Base-by-base conservation (phyloP, 2,888 invertebrate genomes). In the Chymomyza fuscimana region DNA sequence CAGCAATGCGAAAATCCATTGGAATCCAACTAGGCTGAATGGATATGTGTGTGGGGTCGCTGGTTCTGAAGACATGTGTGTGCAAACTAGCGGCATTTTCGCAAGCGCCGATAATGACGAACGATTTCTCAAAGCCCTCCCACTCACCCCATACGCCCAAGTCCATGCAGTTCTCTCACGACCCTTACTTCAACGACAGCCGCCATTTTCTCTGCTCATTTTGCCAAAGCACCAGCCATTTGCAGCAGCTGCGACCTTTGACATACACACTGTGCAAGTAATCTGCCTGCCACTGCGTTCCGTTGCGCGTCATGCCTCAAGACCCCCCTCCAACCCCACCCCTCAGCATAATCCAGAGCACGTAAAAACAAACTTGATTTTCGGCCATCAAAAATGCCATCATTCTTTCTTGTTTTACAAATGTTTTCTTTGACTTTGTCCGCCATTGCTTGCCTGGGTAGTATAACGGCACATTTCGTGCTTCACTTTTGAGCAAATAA, bases 311-410 rank as follows among this genome's bases (percentile, higher is more conserved):
- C 16, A 64, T 54, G 12, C 32, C 32, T 32, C 9, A 32, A 32
- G 32, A 7, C 9, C n/a, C 54, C 25, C 54, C 36, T n/a, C 58
- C 15, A 19, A 19, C 63, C 6, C 19, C 9, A 50, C 40, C 16
- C 16, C 12, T 46, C 19, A 36, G 29, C 59, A 16, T 15, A 36
- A n/a, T 50, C 19, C 9, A 56, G 16, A 74, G 75, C 87, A 83
- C 86, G 85, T 85, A 86, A 88, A 87, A 82, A 81, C 87, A 88
- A 86, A 88, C 86, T 88, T 88, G 86, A 86, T 86, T 88, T 82
- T 85, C 82, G 86, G 76, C 87, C 86, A 86, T 86, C 86, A 88
- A 88, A 86, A 87, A 73, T 65, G 87, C 87, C 86, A 86, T 86
- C 81, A 78, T 88, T 86, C 86, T 86, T 85, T 56, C 54, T 65